A percentile compares a stretch with the other conserved stretches of the same genome.
These are phyloP conservation scores for chimpanzee (Pan troglodytes) DNA, from an alignment of 2,113 vertebrate species.

Conservation along the genomic window NHGRI_mPanTro3-v2.1_pri NC_072404.2:33124501-33125000, in stretches of 20 bases:
- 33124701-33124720: neutral
- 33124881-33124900: neutral
- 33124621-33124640: neutral
- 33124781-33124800: neutral
- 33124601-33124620: neutral
- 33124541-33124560: neutral
- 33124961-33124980: neutral
- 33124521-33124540: neutral
- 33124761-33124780: neutral
- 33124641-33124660: neutral
- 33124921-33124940: neutral
- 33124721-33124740: neutral
- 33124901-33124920: neutral
- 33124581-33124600: neutral
- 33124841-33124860: neutral
- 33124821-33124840: neutral
- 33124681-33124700: neutral
- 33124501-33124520: neutral
- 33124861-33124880: neutral
- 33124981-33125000: neutral
- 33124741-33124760: neutral
- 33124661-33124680: neutral
- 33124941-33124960: neutral
- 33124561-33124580: neutral
- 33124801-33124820: neutral